Evolutionary conservation across 2,113 vertebrate genomes (phyloP), one percentile per base, ranked within the genome.

Genomic region (Onychorhynchus coronatus): DNA sequence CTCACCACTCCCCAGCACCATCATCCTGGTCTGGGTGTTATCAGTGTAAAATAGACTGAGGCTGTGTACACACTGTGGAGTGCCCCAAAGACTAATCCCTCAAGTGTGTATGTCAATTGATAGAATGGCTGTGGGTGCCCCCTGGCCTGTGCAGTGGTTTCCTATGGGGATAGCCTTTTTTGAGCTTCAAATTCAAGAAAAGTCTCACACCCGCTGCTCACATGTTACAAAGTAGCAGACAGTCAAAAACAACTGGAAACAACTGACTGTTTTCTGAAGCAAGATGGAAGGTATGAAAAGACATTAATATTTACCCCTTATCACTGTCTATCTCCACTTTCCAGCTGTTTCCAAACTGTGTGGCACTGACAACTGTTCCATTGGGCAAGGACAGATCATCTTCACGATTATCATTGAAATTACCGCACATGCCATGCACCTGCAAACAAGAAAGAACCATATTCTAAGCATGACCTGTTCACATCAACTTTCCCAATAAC

Each of bases 271-370:
- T 77, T 86, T 27, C 25, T 2, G 5, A 78, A 58, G 47, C 21
- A 59, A 63, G 16, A 49, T 33, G 20, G 33, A 27, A 76, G 24
- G 31, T 47, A 42, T 24, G 31, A 66, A 83, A 70, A 89, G 49
- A 49, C 76, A 74, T 81, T 52, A 53, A 37, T 2, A 35, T 78
- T 96, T 96, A 97, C 97, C 94, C 82, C 61, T 85, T 53, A 21
- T 97, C 96, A 35, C 97, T 97, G 65, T 97, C 95, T 50, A 35
- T 11, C 24, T 94, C 94, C 61, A 96, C 95, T 90, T 97, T 93
- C 98, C 98, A 98, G 73, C 97, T 98, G n/a, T 98, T 98, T 88
- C 98, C 98, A 65, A 98, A 98, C n/a, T 98, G n/a, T 23, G 89
- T 28, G 49, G 87, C 91, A 52, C 39, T 71, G 59, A 95, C 95